A percentile compares a stretch with the other conserved stretches of the same genome.
Evolutionary conservation across 2,888 invertebrate species (phyloP).

Genomic region (Agonopterix heracliana): DNA sequence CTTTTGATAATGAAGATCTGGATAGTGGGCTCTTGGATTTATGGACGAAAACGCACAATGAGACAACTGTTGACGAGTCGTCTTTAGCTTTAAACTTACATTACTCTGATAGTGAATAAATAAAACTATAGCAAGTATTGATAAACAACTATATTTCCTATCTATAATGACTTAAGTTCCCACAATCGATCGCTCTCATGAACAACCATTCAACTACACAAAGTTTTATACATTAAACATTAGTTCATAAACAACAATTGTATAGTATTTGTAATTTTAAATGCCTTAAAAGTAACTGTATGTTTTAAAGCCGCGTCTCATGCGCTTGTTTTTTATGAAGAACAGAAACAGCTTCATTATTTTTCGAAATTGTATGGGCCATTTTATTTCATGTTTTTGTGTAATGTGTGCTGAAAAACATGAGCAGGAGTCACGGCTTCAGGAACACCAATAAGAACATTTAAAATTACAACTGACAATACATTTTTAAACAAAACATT

Average conservation of each 20-base stretch:
- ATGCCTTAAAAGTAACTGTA: constrained; percentile 3
- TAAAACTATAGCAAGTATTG: constrained; percentile 38
- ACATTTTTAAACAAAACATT: neutral
- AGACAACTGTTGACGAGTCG: constrained; percentile 14
- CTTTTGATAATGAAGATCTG: constrained; percentile 46
- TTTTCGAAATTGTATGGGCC: no score
- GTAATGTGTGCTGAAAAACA: no score
- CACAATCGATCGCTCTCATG: constrained; percentile 27
- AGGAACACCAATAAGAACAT: neutral
- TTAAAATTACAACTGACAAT: constrained; percentile 14
- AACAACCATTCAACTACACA: constrained; percentile 21
- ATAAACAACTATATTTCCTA: constrained; percentile 66
- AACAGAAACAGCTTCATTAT: no score
- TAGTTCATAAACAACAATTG: constrained; percentile 35
- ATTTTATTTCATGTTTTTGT: no score
- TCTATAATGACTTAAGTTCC: constrained; percentile 50
- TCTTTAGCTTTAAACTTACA: constrained; percentile 10
- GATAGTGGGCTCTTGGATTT: constrained; percentile 49
- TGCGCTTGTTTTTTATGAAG: no score
- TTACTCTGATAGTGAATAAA: constrained; percentile 20
- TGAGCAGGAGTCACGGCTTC: no score
- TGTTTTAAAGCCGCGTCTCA: no score
- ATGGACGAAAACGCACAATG: constrained; percentile 33
- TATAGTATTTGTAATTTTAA: constrained; percentile 20
- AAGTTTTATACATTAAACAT: constrained; percentile 31